Evolutionary conservation across 2,888 invertebrate species (phyloP).

Genomic region (Pocota personata): DNA sequence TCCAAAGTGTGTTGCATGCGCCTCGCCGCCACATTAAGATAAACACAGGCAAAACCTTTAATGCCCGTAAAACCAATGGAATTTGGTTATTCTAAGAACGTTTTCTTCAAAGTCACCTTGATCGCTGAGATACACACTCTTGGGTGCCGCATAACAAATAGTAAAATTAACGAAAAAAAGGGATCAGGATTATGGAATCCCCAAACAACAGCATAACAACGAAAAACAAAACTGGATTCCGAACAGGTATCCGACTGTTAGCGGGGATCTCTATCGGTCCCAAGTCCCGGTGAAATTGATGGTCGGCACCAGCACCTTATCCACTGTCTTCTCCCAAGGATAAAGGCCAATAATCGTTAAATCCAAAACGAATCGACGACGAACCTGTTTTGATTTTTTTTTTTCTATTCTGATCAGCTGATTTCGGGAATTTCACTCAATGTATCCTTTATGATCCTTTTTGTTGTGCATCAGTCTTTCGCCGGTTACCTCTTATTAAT

Average conservation of each 20-base stretch:
- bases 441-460: conserved; percentile 58
- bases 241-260: conserved; percentile 42
- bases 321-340: conserved; percentile 12
- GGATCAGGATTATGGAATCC: conserved; percentile 35
- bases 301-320: conserved; percentile 43
- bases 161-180: conserved; percentile 11
- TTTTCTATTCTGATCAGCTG: conserved; percentile 59
- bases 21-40: conserved; percentile 16
- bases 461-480: conserved; percentile 22
- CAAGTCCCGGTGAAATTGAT: conserved; percentile 30
- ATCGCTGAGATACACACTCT: conserved; percentile 22
- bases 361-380: conserved; percentile 37
- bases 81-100: conserved; percentile 44
- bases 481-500: conserved; percentile 4
- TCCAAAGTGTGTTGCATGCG: conserved; percentile 39
- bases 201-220: conserved; percentile 26
- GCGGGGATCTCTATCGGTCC: not conserved
- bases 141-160: conserved; percentile 48
- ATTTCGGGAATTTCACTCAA: conserved; percentile 48
- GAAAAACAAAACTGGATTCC: conserved; percentile 18
- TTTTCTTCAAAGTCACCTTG: not conserved
- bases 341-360: conserved; percentile 66
- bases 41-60: conserved; percentile 14
- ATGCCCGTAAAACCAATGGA: conserved; percentile 42
- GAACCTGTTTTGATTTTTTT: conserved; percentile 39